These are phyloP conservation scores for Nasonia longicornis DNA, from an alignment of 1,140 invertebrate genomes.

Conservation along the genomic window DNA sequence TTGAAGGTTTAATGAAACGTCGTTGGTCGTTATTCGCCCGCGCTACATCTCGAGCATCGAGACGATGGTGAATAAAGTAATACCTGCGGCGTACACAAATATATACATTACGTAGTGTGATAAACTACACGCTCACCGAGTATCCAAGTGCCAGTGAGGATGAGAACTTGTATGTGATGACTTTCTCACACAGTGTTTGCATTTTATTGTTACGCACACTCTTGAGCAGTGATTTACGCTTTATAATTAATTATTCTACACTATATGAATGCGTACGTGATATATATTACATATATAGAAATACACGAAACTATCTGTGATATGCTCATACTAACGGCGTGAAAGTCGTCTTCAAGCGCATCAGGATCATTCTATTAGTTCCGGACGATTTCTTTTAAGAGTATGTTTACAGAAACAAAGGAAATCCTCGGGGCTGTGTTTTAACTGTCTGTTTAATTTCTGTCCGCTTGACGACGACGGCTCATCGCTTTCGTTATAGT, in stretches of 20 bases:
- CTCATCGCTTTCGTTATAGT: constrained; percentile 21
- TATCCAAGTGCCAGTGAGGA: constrained; percentile 37
- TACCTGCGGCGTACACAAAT: background rate
- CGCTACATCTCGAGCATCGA: background rate
- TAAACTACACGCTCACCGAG: constrained; percentile 6
- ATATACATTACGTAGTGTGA: constrained; percentile 23
- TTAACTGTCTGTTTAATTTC: background rate
- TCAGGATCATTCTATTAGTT: background rate
- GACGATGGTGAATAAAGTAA: background rate
- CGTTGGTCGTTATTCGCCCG: constrained; percentile 11
- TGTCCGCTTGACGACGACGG: background rate
- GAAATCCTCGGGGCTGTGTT: background rate
- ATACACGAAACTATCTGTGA: constrained; percentile 26
- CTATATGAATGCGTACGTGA: constrained; percentile 28
- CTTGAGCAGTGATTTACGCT: constrained; percentile 27
- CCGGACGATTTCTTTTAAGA: too few species aligned
- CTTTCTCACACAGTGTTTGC: constrained; percentile 33
- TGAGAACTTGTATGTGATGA: constrained; percentile 29
- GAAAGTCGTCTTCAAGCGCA: constrained; percentile 19
- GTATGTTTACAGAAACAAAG: background rate
- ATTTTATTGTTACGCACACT: constrained; percentile 43
- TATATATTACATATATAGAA: background rate
- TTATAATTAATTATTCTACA: constrained; percentile 31
- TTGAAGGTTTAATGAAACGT: background rate
- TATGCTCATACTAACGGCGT: constrained; percentile 16